These are phyloP conservation scores for Halcyon smyrnensis DNA, from an alignment of 2,797 vertebrate genomes.

Conservation along the genomic window DNA sequence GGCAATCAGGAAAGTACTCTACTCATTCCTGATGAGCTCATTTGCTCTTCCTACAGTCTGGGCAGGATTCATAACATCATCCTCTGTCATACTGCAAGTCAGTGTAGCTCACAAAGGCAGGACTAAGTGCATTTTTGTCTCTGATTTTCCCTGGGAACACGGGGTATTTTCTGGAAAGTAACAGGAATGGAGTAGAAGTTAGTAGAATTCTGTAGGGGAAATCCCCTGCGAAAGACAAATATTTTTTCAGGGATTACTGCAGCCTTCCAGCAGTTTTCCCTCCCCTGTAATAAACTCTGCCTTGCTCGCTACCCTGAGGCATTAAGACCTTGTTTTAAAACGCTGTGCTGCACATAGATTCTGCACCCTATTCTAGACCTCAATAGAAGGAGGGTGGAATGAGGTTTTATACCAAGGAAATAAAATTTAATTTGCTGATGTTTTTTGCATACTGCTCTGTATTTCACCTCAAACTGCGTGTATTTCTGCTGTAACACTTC, in stretches of 20 bases:
- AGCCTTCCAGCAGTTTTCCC: background rate
- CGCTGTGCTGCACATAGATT: background rate
- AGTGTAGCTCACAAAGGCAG: background rate
- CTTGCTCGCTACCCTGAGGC: background rate
- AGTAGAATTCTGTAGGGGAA: background rate
- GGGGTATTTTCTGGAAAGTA: background rate
- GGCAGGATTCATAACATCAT: background rate
- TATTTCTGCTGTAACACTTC: background rate
- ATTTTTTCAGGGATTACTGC: conserved; percentile 23
- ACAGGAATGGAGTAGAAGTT: background rate
- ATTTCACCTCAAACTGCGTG: background rate
- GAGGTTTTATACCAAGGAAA: background rate
- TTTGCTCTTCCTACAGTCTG: background rate
- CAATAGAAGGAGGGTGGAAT: background rate
- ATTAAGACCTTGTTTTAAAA: background rate
- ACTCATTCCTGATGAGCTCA: background rate
- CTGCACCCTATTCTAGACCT: background rate
- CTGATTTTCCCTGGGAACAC: background rate
- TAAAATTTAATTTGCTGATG: background rate
- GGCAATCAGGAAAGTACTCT: background rate
- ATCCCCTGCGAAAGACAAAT: background rate
- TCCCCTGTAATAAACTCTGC: background rate
- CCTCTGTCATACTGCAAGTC: background rate
- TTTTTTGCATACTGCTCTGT: background rate
- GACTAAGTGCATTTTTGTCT: background rate